Conservation (phyloP, 2,113 vertebrate genomes). For the Lathamus discolor region DNA sequence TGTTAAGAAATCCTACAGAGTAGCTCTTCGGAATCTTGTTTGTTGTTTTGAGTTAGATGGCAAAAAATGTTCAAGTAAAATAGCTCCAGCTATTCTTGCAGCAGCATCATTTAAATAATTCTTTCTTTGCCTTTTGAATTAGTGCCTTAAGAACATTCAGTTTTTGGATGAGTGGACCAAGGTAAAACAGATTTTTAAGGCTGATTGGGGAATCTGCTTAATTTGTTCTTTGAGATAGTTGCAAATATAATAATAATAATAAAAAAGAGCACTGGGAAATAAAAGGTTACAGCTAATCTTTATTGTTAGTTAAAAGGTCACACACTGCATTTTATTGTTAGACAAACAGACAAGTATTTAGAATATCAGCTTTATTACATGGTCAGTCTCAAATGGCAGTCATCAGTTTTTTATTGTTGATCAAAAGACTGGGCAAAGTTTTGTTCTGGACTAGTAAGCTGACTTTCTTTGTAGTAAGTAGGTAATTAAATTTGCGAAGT, state of each 20-base stretch:
- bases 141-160: neutral
- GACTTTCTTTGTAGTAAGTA: neutral
- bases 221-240: neutral
- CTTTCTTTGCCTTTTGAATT: neutral
- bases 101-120: neutral
- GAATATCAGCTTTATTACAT: neutral
- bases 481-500: neutral
- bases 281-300: neutral
- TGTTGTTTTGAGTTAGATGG: neutral
- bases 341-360: neutral
- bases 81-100: neutral
- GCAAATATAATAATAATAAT: neutral
- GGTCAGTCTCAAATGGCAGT: neutral
- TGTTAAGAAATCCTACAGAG: neutral
- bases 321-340: neutral
- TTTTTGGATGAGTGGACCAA: neutral
- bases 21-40: neutral
- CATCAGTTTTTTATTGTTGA: neutral
- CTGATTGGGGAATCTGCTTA: neutral
- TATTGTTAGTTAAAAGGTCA: neutral
- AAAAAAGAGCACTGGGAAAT: neutral
- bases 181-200: neutral
- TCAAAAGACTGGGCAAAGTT: neutral
- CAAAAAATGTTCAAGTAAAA: neutral
- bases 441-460: neutral